phyloP scores from a whole-genome alignment of 2,113 vertebrate genomes.

The Phrynocephalus versicolor region DNA sequence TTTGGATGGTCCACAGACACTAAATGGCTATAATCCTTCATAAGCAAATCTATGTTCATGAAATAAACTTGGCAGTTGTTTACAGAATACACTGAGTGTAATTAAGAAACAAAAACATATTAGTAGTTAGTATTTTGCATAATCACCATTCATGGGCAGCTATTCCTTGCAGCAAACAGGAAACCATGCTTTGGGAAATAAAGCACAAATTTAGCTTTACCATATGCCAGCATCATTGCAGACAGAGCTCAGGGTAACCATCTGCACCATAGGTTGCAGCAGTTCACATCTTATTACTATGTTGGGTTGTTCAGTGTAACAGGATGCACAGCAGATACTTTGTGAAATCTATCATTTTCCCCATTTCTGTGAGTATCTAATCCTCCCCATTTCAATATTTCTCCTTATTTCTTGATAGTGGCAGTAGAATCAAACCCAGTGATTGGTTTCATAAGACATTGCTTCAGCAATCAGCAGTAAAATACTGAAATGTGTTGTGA shows the following conservation, averaged over 20 bases:
- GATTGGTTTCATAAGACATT: too few species aligned
- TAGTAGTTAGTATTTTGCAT: constrained; percentile 6
- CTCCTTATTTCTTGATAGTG: too few species aligned
- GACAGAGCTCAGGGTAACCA: neutral
- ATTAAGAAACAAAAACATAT: constrained; percentile 13
- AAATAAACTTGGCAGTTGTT: constrained; percentile 3
- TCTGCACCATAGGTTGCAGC: neutral
- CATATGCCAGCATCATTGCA: neutral
- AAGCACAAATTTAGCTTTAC: neutral
- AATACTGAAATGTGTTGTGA: too few species aligned
- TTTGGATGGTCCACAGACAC: constrained; percentile 31
- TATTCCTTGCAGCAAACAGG: constrained; percentile 6
- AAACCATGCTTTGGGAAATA: neutral
- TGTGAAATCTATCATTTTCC: neutral
- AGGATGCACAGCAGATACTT: neutral
- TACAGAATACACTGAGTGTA: neutral
- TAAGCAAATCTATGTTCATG: neutral
- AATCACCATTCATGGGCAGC: neutral
- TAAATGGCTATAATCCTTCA: constrained; percentile 33
- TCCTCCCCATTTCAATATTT: too few species aligned
- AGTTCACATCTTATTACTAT: neutral
- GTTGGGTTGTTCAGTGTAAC: neutral
- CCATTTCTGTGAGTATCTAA: neutral
- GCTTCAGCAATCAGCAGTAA: too few species aligned
- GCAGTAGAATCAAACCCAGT: too few species aligned